Percentiles rank a stretch among this genome's conserved stretches.
Conservation (phyloP, 2,888 invertebrate species). For the Coremacera marginata region DNA sequence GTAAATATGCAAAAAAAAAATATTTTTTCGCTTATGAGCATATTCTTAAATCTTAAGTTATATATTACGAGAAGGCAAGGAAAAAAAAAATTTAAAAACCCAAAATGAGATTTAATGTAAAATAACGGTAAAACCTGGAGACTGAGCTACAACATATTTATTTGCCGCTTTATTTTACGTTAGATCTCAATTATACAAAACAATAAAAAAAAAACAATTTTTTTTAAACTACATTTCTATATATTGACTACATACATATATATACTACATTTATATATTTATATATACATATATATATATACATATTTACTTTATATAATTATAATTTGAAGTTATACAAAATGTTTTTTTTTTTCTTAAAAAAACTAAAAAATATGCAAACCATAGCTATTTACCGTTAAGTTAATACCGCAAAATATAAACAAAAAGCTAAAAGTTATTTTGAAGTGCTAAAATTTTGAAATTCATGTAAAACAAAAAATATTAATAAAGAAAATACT, state of each 20-base stretch:
- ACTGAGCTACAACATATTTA: conserved; percentile 69
- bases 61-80: conserved; percentile 42
- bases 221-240: conserved; percentile 25
- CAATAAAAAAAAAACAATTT: conserved; percentile 6
- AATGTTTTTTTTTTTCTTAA: conserved; percentile 23
- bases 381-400: conserved; percentile 20
- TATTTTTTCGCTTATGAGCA: neutral
- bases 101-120: conserved; percentile 40
- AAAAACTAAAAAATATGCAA: neutral
- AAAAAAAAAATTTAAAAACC: conserved; percentile 43
- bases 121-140: conserved; percentile 66
- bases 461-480: neutral
- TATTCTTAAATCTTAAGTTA: conserved; percentile 8
- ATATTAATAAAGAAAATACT: neutral
- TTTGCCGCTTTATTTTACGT: conserved; percentile 62
- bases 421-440: conserved; percentile 35
- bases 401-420: conserved; percentile 6
- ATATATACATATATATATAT: conserved; percentile 7
- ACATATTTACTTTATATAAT: conserved; percentile 34
- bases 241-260: conserved; percentile 16
- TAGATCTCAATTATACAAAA: conserved; percentile 20
- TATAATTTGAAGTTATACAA: conserved; percentile 5
- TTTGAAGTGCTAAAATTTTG: neutral
- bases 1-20: conserved; percentile 20
- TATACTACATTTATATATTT: conserved; percentile 32